Base-by-base conservation (phyloP, 1,140 invertebrate species). In the Platorchestia sp. region DNA sequence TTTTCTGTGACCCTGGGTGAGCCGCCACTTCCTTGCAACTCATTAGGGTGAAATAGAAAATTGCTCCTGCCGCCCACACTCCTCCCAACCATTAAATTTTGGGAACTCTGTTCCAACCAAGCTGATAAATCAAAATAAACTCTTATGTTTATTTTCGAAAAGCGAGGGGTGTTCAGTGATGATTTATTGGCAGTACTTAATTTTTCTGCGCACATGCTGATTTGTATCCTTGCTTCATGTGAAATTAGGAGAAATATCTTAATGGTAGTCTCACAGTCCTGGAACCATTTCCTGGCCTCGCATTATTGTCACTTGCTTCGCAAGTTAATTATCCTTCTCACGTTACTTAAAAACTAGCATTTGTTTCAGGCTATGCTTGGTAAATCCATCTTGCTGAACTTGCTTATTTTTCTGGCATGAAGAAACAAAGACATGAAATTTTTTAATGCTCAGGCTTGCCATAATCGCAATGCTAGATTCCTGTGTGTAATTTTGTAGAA, bases 1-100 rank as follows among this genome's bases (percentile, higher is more conserved):
- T 93, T 93, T 93, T 93, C 91, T 93, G 91, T 93, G 91, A 93
- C 91, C 91, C 91, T 93, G 91, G 91, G 43, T 44, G 91, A 93
- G 91, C 91, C 91, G 44, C 91, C 43, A 45, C 91, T 93, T 93
- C 91, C 91, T 93, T 93, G 91, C 45, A 90, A 90, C 87, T 90
- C 87, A 90, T 90, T 90, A 90, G 87, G 44, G 87, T 90, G 87
- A 90, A 90, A 90, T 44, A 43, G 87, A 90, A 90, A 75, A 90
- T 90, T 90, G 87, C 87, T 44, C 44, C 87, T 19, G 87, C 87
- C 87, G 41, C 87, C 36, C 59, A n/a, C n/a, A n/a, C n/a, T n/a
- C n/a, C n/a, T n/a, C 59, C 7, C 59, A 22, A 0, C 19, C 87
- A 90, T 22, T 42, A 90, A 43, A 14, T 90, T 43, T 90, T 90